phyloP scores from a whole-genome alignment of 2,797 vertebrate genomes.

The Erithacus rubecula region DNA sequence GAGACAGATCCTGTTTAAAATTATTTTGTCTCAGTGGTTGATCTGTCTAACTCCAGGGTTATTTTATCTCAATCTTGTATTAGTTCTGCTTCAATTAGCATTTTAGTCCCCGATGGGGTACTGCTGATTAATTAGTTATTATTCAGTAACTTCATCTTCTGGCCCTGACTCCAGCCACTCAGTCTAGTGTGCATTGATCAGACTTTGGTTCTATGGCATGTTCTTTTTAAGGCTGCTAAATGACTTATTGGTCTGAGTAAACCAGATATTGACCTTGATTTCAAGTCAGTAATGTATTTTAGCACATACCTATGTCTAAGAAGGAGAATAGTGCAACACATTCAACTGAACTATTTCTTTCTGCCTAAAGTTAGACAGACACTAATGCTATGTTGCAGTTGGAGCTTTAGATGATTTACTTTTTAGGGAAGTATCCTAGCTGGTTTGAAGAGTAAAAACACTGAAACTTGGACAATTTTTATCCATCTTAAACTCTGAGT shows the following conservation, averaged over 20 bases:
- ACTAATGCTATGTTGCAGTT: neutral
- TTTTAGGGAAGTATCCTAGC: neutral
- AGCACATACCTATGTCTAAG: neutral
- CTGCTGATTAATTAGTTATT: constrained; percentile 60
- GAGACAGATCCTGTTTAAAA: constrained; percentile 55
- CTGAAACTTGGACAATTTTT: neutral
- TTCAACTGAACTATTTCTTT: neutral
- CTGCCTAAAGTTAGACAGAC: neutral
- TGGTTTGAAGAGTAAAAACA: neutral
- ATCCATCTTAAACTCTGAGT: neutral
- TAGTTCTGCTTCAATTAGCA: constrained; percentile 55
- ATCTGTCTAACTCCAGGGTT: constrained; percentile 50
- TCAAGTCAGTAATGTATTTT: neutral
- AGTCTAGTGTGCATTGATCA: constrained; percentile 35
- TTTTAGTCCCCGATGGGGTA: neutral
- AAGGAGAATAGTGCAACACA: neutral
- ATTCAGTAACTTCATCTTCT: constrained; percentile 52
- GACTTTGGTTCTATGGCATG: neutral
- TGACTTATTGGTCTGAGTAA: neutral
- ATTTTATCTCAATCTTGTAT: constrained; percentile 54
- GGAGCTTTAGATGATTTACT: neutral
- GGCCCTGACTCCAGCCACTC: constrained; percentile 10
- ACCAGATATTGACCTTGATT: neutral
- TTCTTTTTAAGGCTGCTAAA: neutral
- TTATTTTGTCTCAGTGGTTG: constrained; percentile 57